phyloP scores from a whole-genome alignment of 2,113 vertebrate species.

The Tricholaema leucomelas region DNA sequence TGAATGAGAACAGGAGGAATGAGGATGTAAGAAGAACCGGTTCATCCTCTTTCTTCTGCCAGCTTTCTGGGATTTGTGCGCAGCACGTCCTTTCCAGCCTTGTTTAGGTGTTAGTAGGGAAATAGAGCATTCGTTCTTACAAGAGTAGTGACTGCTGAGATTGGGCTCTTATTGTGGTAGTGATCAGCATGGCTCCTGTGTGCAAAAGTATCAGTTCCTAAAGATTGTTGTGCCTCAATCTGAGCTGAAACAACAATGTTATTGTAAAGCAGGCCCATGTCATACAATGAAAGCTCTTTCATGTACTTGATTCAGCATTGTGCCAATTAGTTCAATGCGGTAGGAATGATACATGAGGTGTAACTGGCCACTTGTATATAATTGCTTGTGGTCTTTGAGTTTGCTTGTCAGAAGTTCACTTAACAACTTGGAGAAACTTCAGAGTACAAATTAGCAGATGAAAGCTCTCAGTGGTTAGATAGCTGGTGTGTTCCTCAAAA shows the following conservation, averaged over 20 bases:
- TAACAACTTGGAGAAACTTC: not conserved
- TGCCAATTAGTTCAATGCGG: not conserved
- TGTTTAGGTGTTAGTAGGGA: not conserved
- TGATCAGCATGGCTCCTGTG: not conserved
- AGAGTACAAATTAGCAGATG: not conserved
- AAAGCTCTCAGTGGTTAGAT: not conserved
- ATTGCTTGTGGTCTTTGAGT: not conserved
- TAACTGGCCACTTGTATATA: not conserved
- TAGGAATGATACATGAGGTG: not conserved
- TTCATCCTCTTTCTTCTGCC: not conserved
- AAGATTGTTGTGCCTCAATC: not conserved
- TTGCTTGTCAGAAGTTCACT: not conserved
- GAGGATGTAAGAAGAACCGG: not conserved
- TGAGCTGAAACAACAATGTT: not conserved
- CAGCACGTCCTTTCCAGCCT: not conserved
- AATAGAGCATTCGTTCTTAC: fast-evolving
- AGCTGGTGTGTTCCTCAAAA: not conserved
- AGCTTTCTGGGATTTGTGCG: not conserved
- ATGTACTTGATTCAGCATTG: not conserved
- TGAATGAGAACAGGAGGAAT: not conserved
- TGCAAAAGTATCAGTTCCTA: not conserved
- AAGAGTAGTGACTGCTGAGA: not conserved
- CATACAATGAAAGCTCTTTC: not conserved
- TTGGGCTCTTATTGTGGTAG: not conserved
- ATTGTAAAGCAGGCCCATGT: not conserved